Base-by-base conservation (phyloP, 1,140 invertebrate genomes). In the Heliconius eleuchia region DNA sequence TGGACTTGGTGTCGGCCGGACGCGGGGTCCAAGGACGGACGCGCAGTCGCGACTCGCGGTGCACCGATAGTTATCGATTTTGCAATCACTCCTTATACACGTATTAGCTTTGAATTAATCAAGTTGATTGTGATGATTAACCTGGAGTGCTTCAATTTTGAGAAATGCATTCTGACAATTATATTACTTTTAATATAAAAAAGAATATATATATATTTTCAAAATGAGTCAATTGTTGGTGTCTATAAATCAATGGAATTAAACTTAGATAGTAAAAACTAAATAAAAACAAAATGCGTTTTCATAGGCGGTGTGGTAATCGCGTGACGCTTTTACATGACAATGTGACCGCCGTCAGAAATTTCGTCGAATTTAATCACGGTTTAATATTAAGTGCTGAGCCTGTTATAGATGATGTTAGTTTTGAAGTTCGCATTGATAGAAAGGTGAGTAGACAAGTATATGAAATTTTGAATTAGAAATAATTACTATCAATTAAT, bases 351-450 rank as follows among this genome's bases (percentile, higher is more conserved):
- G 98, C 98, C 11, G 95, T 97, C 76, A 95, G 98, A 88, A 97
- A 97, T 89, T 96, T 96, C 83, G 96, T 96, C 74, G 96, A 97
- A 87, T 98, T 98, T 88, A 98, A 98, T 94, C 91, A 94, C 75
- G 92, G 92, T 19, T 84, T 94, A 52, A 92, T 98, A n/a, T 96
- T 99, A 79, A 98, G 97, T 87, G 96, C 96, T 23, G 96, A 97
- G 85, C 97, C 98, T 13, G 94, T 99, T 7, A 94, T 95, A 83
- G 97, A 98, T 89, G 97, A 98, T 95, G 95, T 97, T 83, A 93
- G 98, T 60, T 99, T 99, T 92, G 97, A 98, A 96, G 96, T 99
- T 78, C 96, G 96, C 85, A 98, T 99, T 86, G 98, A 98, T 86
- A 97, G 97, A 94, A 98, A 98, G 96, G 98, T 98, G 93, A 88